Evolutionary conservation across 2,888 invertebrate genomes (phyloP), one percentile per base, ranked within the genome.

Genomic region (Apoderus coryli): DNA sequence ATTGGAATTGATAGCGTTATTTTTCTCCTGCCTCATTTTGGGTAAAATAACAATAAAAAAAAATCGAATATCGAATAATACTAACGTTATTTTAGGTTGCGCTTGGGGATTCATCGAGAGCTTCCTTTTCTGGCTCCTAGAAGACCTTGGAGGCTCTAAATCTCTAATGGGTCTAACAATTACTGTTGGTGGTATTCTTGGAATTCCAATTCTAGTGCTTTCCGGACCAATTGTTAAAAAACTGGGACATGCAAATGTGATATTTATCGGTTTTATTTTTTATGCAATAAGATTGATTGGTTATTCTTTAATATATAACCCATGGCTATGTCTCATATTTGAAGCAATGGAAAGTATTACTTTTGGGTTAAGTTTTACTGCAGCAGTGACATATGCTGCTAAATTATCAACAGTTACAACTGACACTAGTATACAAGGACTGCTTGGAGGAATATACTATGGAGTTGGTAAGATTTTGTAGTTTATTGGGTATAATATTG

Each of bases 31-130:
- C 46, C 72, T 80, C 40, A 61, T 78, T 42, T 64, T 79, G 54
- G 80, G 79, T 79, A 56, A 60, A 59, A 41, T 25, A 19, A 12
- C n/a, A n/a, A n/a, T n/a, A n/a, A n/a, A n/a, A n/a, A n/a, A n/a
- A 13, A 14, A 6, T 4, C 26, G 22, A 26, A 4, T 38, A 37
- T 33, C 19, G 24, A 15, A 33, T 35, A n/a, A n/a, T n/a, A n/a
- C n/a, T n/a, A n/a, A n/a, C n/a, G n/a, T n/a, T n/a, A n/a, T 58
- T 54, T 6, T 55, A 80, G 80, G 80, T 16, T 75, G 73, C 12
- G 76, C 76, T n/a, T 81, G 79, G 79, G 81, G 81, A 19, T 80
- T 76, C 57, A 72, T 82, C 42, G 81, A 82, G 56, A 80, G 77
- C 43, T 82, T 80, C 59, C 61, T 81, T 14, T 81, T 81, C 56